Conservation (phyloP, 92 coral and sea anemone genomes). For the Bergia sp. region DNA sequence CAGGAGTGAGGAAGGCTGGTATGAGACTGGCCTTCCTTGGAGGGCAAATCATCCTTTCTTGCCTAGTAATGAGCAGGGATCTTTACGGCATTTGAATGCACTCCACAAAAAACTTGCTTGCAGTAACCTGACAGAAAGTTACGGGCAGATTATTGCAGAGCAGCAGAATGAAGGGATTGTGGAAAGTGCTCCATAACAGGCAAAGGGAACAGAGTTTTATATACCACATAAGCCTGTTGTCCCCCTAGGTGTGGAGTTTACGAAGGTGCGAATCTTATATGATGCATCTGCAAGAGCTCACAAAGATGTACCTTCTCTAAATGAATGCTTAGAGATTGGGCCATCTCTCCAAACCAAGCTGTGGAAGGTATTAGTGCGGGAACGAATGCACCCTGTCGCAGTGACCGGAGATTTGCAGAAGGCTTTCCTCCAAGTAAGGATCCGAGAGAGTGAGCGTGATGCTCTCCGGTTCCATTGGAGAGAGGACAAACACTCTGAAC, state of each 20-base stretch:
- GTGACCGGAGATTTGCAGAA: slow-evolving; percentile 13
- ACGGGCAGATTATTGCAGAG: neutral
- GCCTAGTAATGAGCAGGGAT: neutral
- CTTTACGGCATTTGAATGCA: neutral
- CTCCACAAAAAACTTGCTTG: neutral
- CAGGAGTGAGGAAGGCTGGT: slow-evolving; percentile 18
- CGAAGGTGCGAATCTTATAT: slow-evolving; percentile 6
- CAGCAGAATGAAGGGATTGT: slow-evolving; percentile 17
- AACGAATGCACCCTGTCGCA: slow-evolving; percentile 1
- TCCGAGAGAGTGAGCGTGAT: slow-evolving; percentile 24
- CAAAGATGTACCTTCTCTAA: slow-evolving; percentile 11
- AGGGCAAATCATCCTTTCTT: slow-evolving; percentile 13
- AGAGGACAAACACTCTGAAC: slow-evolving; percentile 1
- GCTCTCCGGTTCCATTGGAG: slow-evolving; percentile 46
- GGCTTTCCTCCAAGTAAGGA: slow-evolving; percentile 24
- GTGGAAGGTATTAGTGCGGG: slow-evolving; percentile 27
- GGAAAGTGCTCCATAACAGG: neutral
- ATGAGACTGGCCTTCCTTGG: slow-evolving; percentile 10
- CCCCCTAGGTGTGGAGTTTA: slow-evolving; percentile 7
- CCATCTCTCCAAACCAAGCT: slow-evolving; percentile 31
- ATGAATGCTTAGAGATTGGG: slow-evolving; percentile 22
- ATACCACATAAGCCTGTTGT: slow-evolving; percentile 40
- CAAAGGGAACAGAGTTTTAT: slow-evolving; percentile 21
- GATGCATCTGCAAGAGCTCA: slow-evolving; percentile 26
- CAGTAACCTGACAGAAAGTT: neutral